Evolutionary conservation across 1,140 invertebrate genomes (phyloP), one percentile per base, ranked within the genome.

Genomic region (Ylistrum balloti): DNA sequence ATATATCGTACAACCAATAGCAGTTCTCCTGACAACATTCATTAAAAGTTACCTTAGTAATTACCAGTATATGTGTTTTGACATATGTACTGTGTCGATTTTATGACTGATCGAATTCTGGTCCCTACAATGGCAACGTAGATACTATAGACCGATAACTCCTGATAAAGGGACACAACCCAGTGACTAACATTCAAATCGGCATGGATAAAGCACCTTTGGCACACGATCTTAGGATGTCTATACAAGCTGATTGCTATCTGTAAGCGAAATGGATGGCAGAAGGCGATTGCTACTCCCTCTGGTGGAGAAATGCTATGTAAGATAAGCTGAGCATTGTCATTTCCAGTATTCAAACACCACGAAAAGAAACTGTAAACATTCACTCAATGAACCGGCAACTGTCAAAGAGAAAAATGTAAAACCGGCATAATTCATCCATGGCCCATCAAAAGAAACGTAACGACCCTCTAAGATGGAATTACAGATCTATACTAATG

Each of bases 211-310:
- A 28, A 74, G 56, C 56, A 74, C 56, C 56, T 74, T 74, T 11
- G 56, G 56, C 56, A 74, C 56, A 74, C 56, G 56, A 74, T 74
- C 56, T 74, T n/a, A 74, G 56, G 56, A 74, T 74, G n/a, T n/a
- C 22, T 74, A n/a, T 28, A 74, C 56, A 74, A 74, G 56, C n/a
- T n/a, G n/a, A 74, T 74, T 28, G 22, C n/a, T 74, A 74, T 74
- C 56, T 74, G 56, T 74, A 74, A 28, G 56, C 9, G 13, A 74
- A 28, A 74, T 15, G 41, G 41, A 45, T 45, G 9, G 41, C 20
- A 45, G 41, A 74, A 74, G n/a, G 56, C 9, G 56, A 74, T 28
- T 74, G n/a, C 22, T 28, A n/a, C 56, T 74, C 56, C 56, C 56
- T n/a, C 56, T 74, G 17, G 56, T 74, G 56, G 56, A 74, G 56